Evolutionary conservation across 2,888 invertebrate genomes (phyloP).

Genomic region (Archips crataeganus): DNA sequence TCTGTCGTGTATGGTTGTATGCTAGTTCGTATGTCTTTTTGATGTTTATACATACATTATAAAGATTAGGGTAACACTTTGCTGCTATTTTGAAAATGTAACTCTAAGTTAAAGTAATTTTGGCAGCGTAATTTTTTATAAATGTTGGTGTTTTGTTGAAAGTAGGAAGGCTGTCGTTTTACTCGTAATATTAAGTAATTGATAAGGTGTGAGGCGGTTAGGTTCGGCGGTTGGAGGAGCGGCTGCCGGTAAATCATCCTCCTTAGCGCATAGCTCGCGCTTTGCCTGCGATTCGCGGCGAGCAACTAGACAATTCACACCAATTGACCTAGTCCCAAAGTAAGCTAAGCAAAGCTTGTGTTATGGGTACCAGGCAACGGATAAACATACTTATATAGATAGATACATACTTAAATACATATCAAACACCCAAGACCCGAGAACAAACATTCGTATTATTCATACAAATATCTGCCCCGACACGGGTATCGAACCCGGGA

Average conservation of each 20-base stretch:
- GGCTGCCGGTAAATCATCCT: constrained; percentile 32
- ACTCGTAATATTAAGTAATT: neutral
- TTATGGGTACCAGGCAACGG: no score
- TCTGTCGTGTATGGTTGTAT: constrained; percentile 39
- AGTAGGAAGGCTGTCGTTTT: constrained; percentile 1
- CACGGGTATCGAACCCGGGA: no score
- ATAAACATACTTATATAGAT: no score
- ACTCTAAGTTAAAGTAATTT: no score
- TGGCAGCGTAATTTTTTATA: no score
- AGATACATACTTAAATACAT: no score
- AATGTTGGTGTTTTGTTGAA: neutral
- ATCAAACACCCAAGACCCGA: no score
- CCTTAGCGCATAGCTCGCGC: constrained; percentile 17
- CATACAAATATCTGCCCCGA: no score
- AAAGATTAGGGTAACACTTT: constrained; percentile 48
- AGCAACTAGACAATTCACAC: no score
- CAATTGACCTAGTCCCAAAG: no score
- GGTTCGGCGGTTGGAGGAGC: constrained; percentile 23
- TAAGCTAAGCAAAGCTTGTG: no score
- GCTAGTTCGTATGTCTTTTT: constrained; percentile 43
- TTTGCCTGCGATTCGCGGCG: constrained; percentile 26
- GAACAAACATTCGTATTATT: no score
- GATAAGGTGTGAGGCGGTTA: constrained; percentile 17
- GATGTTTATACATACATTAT: constrained; percentile 57
- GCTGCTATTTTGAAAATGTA: constrained; percentile 11